Percentiles rank a stretch among this genome's conserved stretches.
phyloP scores from a whole-genome alignment of 2,888 invertebrate genomes.

The Brassicogethes aeneus region DNA sequence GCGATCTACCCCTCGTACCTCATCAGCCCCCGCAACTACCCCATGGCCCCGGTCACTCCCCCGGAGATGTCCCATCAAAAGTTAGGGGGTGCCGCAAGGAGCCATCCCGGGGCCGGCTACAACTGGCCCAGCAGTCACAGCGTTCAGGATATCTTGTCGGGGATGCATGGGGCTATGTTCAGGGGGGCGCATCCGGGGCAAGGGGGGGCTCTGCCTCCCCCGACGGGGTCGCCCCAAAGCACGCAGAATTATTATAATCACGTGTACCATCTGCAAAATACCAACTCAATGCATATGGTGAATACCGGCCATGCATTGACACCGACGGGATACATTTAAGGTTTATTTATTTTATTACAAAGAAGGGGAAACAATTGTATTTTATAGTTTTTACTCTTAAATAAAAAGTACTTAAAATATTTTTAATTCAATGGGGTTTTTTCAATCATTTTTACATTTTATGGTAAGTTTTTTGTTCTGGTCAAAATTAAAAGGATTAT shows the following conservation, averaged over 20 bases:
- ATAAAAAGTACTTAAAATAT: too few species aligned
- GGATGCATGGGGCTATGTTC: constrained; percentile 42
- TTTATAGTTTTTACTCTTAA: too few species aligned
- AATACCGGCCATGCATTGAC: constrained; percentile 21
- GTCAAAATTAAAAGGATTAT: not conserved
- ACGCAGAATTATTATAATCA: constrained; percentile 52
- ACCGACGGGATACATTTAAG: not conserved
- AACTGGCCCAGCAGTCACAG: constrained; percentile 48
- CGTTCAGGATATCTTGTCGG: constrained; percentile 48
- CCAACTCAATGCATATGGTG: constrained; percentile 37
- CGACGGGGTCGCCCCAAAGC: constrained; percentile 31
- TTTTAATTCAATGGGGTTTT: too few species aligned
- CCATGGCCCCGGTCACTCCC: constrained; percentile 16
- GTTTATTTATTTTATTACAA: too few species aligned
- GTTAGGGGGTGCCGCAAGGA: constrained; percentile 27
- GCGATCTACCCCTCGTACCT: constrained; percentile 22
- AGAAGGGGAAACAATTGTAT: too few species aligned
- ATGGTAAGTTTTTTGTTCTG: not conserved
- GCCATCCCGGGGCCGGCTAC: constrained; percentile 39
- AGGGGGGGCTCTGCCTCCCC: constrained; percentile 37
- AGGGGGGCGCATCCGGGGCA: constrained; percentile 44
- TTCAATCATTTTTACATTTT: too few species aligned
- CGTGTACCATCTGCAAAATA: constrained; percentile 50
- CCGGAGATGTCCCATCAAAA: not conserved
- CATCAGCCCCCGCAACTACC: constrained; percentile 20